phyloP scores from a whole-genome alignment of 2,113 vertebrate species.

The Psilopogon haemacephalus region DNA sequence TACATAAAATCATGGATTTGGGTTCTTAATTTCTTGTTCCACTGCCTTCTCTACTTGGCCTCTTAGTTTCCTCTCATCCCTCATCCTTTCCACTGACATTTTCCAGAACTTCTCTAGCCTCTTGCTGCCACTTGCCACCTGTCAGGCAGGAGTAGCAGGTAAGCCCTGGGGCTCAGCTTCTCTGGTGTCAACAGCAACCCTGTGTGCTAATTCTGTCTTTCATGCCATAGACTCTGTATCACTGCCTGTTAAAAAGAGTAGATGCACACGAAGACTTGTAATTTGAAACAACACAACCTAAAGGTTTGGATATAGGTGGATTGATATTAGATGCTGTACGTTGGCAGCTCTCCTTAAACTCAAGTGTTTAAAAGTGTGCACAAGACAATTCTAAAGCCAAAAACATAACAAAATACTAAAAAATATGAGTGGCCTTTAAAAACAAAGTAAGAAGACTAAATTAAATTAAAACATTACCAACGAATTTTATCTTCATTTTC shows the following conservation, averaged over 20 bases:
- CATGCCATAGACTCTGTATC: background rate
- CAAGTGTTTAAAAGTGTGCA: background rate
- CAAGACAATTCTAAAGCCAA: background rate
- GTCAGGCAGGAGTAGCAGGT: background rate
- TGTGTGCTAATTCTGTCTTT: background rate
- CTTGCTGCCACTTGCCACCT: background rate
- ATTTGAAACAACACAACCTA: background rate
- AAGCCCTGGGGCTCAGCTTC: background rate
- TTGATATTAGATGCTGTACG: background rate
- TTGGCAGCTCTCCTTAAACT: background rate
- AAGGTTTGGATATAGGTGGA: background rate
- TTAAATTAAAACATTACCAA: background rate
- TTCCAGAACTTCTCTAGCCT: background rate
- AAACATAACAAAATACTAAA: background rate
- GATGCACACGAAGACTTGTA: background rate
- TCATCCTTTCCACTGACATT: background rate
- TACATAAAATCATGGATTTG: background rate
- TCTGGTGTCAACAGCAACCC: background rate
- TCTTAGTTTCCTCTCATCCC: background rate
- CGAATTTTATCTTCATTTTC: background rate
- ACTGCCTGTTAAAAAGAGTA: constrained; percentile 25
- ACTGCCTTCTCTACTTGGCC: background rate
- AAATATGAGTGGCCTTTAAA: background rate
- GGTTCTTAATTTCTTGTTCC: background rate
- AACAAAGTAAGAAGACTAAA: background rate